phyloP scores from a whole-genome alignment of 2,888 invertebrate species.

The Hydropsyche betteni region DNA sequence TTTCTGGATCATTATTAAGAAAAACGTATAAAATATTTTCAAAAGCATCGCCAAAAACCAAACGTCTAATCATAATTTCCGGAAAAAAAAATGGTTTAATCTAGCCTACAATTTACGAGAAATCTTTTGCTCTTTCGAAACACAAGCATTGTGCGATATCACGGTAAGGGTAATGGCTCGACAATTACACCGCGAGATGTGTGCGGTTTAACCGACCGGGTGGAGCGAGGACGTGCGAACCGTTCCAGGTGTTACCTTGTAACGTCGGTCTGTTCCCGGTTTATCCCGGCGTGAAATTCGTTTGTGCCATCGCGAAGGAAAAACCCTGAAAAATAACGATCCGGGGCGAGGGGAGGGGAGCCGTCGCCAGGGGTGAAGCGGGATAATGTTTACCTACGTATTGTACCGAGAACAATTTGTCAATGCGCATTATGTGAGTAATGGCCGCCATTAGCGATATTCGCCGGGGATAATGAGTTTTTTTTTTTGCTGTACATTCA shows the following conservation, averaged over 20 bases:
- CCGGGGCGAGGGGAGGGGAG: constrained; percentile 18
- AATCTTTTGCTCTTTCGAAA: not conserved
- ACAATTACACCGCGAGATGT: constrained; percentile 19
- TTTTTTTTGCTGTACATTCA: too few relatives aligned
- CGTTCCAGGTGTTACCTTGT: constrained; percentile 20
- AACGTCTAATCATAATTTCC: too few relatives aligned
- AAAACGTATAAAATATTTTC: too few relatives aligned
- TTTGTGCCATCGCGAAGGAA: constrained; percentile 37
- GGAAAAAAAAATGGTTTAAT: too few relatives aligned
- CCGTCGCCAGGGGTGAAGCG: not conserved
- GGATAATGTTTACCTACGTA: constrained; percentile 14
- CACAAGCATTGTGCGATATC: constrained; percentile 24
- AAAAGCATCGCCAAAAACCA: too few relatives aligned
- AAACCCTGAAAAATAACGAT: constrained; percentile 37
- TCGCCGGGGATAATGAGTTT: too few relatives aligned
- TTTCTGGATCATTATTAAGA: too few relatives aligned
- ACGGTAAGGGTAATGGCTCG: constrained; percentile 31
- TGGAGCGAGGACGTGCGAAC: constrained; percentile 26
- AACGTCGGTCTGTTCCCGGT: constrained; percentile 31
- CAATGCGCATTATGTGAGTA: constrained; percentile 7
- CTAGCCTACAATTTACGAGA: too few relatives aligned
- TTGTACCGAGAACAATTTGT: constrained; percentile 16
- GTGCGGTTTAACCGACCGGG: not conserved
- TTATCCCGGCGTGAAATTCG: constrained; percentile 39
- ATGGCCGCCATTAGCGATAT: constrained; percentile 4